phyloP scores from a whole-genome alignment of 2,797 vertebrate genomes.

The Hemitrygon akajei region DNA sequence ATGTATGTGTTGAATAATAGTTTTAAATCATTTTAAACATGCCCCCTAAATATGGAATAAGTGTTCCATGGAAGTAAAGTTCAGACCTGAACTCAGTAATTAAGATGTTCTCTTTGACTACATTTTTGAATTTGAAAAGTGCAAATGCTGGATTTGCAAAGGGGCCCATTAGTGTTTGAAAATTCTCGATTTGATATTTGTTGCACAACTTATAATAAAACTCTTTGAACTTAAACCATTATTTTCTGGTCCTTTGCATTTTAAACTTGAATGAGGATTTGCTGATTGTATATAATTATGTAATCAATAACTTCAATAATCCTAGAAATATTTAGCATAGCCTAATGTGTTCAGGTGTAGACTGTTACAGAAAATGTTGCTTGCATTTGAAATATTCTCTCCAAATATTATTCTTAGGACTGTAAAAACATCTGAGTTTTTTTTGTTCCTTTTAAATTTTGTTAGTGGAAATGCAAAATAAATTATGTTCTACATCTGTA shows the following conservation, averaged over 20 bases:
- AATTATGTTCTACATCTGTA: too few relatives aligned
- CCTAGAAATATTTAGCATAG: neutral
- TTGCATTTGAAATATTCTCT: neutral
- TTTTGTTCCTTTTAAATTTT: neutral
- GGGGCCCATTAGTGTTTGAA: neutral
- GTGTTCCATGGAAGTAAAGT: neutral
- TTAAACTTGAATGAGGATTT: neutral
- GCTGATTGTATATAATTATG: neutral
- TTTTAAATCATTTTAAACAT: neutral
- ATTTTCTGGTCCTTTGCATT: neutral
- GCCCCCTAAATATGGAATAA: neutral
- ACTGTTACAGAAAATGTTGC: too few relatives aligned
- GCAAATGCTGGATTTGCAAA: neutral
- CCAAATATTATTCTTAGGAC: neutral
- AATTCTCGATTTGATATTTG: neutral
- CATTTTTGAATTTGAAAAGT: neutral
- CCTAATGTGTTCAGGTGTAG: too few relatives aligned
- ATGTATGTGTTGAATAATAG: neutral
- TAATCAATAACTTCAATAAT: neutral
- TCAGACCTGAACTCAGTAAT: neutral
- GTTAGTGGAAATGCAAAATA: neutral
- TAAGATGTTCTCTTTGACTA: neutral
- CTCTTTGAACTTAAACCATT: neutral
- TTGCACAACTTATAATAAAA: neutral
- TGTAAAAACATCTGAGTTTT: neutral